phyloP scores from a whole-genome alignment of 2,888 invertebrate genomes.

The Philonicus albiceps region DNA sequence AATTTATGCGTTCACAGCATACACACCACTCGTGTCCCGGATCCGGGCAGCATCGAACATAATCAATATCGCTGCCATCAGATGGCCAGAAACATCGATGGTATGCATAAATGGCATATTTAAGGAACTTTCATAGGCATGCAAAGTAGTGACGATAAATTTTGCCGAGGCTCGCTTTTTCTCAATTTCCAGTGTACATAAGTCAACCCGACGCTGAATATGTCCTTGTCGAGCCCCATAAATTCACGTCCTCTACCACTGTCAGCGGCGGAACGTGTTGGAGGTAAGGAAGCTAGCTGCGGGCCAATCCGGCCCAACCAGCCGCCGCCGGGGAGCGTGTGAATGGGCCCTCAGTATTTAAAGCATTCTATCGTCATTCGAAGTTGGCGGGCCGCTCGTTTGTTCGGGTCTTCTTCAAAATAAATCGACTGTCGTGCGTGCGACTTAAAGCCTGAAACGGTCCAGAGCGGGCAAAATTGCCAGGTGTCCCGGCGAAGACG shows the following conservation, averaged over 20 bases:
- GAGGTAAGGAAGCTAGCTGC: not conserved
- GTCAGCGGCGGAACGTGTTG: not conserved
- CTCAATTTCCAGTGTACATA: conserved; percentile 25
- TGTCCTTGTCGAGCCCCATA: conserved; percentile 27
- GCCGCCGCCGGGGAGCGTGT: conserved; percentile 2
- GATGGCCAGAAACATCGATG: conserved; percentile 23
- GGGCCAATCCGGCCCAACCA: not conserved
- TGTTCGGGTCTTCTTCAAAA: not conserved
- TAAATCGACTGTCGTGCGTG: conserved; percentile 37
- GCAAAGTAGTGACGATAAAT: conserved; percentile 37
- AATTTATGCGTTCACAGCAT: not conserved
- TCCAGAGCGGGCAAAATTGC: not conserved
- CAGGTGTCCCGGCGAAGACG: not conserved
- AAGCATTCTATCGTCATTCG: not conserved
- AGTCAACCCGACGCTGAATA: conserved; percentile 35
- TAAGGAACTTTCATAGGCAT: conserved; percentile 33
- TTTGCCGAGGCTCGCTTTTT: not conserved
- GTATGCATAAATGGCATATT: conserved; percentile 15
- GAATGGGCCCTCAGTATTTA: conserved; percentile 1
- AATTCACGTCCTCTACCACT: conserved; percentile 15
- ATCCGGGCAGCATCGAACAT: not conserved
- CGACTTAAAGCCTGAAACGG: not conserved
- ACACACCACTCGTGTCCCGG: not conserved
- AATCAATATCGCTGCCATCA: conserved; percentile 7
- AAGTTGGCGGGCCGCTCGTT: not conserved